A percentile compares a stretch with the other conserved stretches of the same genome.
phyloP scores from a whole-genome alignment of 2,113 vertebrate species.

The Mola mola region DNA sequence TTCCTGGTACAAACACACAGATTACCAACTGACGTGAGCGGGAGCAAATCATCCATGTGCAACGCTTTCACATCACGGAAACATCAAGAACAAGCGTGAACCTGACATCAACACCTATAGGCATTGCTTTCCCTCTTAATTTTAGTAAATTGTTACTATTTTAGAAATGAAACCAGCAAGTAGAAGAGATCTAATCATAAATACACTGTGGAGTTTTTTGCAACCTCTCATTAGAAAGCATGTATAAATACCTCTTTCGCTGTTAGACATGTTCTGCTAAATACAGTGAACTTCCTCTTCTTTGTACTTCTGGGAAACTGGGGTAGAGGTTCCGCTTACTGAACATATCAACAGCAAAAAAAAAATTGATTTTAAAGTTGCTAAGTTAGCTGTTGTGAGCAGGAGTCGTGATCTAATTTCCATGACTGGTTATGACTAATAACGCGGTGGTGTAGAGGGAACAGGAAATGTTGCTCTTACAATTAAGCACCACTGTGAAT shows the following conservation, averaged over 20 bases:
- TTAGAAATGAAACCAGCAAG: neutral
- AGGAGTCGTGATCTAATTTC: constrained; percentile 26
- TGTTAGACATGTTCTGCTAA: constrained; percentile 62
- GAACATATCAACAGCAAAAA: constrained; percentile 65
- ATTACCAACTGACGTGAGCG: constrained; percentile 35
- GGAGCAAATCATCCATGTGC: constrained; percentile 15
- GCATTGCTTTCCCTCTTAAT: neutral
- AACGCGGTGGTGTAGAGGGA: neutral
- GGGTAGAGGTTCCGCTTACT: constrained; percentile 75
- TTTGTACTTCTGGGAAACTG: constrained; percentile 84
- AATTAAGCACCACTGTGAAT: constrained; percentile 11
- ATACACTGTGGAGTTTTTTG: constrained; percentile 6
- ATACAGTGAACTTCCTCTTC: constrained; percentile 84
- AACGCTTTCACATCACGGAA: constrained; percentile 12
- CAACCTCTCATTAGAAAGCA: constrained; percentile 18
- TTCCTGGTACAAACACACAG: constrained; percentile 58
- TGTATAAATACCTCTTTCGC: constrained; percentile 51
- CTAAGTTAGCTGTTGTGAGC: constrained; percentile 27
- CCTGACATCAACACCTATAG: neutral
- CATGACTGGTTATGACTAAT: constrained; percentile 43
- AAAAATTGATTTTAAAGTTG: constrained; percentile 39
- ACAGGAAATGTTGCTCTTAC: neutral
- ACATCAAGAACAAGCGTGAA: constrained; percentile 37
- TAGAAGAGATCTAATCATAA: constrained; percentile 6
- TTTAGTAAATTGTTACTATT: neutral